phyloP scores from a whole-genome alignment of 2,888 invertebrate genomes.

The Sthenelais limicola region DNA sequence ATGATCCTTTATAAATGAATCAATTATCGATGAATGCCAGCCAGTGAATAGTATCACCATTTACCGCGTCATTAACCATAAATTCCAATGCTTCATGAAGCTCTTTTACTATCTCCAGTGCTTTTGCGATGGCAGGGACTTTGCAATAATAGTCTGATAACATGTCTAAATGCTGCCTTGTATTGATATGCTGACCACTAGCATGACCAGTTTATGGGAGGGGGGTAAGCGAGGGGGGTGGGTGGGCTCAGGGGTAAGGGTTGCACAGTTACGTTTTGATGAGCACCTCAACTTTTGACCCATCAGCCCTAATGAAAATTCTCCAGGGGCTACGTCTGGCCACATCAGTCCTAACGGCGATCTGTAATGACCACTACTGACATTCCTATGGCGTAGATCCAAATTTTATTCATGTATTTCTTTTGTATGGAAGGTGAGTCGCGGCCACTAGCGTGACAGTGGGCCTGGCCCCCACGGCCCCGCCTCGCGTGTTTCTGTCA shows the following conservation, averaged over 20 bases:
- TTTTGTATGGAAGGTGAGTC: slow-evolving; percentile 11
- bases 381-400: slow-evolving; percentile 8
- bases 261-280: neutral
- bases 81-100: too few relatives aligned
- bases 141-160: too few relatives aligned
- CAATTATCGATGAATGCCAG: too few relatives aligned
- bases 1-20: too few relatives aligned
- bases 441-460: slow-evolving; percentile 25
- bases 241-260: too few relatives aligned
- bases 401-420: slow-evolving; percentile 20
- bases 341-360: neutral
- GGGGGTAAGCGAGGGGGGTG: neutral
- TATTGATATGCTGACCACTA: too few relatives aligned
- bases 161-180: too few relatives aligned
- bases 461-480: slow-evolving; percentile 25
- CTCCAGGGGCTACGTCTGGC: slow-evolving; percentile 7
- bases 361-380: slow-evolving; percentile 11
- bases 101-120: too few relatives aligned
- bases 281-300: slow-evolving; percentile 19
- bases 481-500: slow-evolving; percentile 32
- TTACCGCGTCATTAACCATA: too few relatives aligned
- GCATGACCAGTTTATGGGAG: too few relatives aligned
- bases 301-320: slow-evolving; percentile 38
- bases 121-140: too few relatives aligned
- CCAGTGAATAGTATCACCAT: too few relatives aligned